Percentiles rank a stretch among this genome's conserved stretches.
phyloP scores from a whole-genome alignment of 2,888 invertebrate species.

The Acronicta aceris region DNA sequence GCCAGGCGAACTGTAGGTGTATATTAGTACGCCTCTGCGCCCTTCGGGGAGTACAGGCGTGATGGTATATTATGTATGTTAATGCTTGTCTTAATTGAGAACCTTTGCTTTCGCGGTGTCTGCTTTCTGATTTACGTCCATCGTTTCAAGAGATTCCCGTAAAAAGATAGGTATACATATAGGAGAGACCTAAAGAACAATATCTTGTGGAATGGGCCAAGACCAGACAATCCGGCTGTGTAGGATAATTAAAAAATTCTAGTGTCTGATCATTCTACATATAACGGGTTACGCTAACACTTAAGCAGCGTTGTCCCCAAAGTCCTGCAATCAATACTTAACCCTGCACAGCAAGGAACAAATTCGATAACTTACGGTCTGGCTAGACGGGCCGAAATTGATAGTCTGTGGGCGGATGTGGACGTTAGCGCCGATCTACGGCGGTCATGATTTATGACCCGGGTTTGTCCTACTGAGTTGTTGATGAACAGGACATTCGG shows the following conservation, averaged over 20 bases:
- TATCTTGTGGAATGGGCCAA: no score
- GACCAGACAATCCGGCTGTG: no score
- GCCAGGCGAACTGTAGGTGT: no score
- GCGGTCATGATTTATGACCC: conserved; percentile 61
- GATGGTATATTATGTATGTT: no score
- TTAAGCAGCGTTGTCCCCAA: conserved; percentile 23
- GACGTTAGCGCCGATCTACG: conserved; percentile 64
- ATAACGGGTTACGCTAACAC: conserved; percentile 12
- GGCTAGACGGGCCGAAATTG: conserved; percentile 64
- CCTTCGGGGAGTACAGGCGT: no score
- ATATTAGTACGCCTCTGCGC: no score
- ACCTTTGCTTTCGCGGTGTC: no score
- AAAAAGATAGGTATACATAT: no score
- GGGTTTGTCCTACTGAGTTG: conserved; percentile 52
- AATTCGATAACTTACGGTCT: conserved; percentile 70
- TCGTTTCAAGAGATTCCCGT: no score
- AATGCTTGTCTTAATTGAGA: neutral
- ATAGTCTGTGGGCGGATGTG: conserved; percentile 70
- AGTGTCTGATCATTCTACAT: neutral
- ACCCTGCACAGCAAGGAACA: conserved; percentile 52
- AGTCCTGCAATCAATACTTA: conserved; percentile 56
- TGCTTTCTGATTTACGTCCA: no score
- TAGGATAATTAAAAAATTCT: no score
- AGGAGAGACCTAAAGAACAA: no score
- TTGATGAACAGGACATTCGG: conserved; percentile 49